Evolutionary conservation across 2,113 vertebrate species (phyloP).

Genomic region (Ictalurus furcatus): DNA sequence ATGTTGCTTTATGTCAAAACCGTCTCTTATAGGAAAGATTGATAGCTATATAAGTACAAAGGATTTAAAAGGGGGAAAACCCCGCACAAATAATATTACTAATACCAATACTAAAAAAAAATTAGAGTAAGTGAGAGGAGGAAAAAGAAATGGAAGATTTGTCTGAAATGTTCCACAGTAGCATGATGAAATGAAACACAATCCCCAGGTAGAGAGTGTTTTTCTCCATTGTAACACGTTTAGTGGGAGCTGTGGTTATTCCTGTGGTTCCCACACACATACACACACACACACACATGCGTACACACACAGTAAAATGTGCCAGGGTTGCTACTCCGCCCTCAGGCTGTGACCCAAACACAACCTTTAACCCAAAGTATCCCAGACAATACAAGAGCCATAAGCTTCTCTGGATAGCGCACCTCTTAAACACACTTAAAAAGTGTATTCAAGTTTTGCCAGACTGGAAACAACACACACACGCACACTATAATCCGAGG

Average conservation of each 20-base stretch:
- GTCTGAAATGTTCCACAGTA: constrained; percentile 13
- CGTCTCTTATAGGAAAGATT: constrained; percentile 63
- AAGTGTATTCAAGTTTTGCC: constrained; percentile 31
- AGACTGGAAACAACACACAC: not conserved
- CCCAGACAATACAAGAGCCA: constrained; percentile 51
- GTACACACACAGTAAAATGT: constrained; percentile 44
- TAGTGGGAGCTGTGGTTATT: constrained; percentile 12
- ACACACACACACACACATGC: constrained; percentile 22
- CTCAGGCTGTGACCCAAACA: constrained; percentile 65
- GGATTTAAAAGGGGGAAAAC: not conserved
- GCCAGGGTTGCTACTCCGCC: constrained; percentile 56
- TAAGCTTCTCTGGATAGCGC: constrained; percentile 3
- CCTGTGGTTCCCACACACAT: constrained; percentile 45
- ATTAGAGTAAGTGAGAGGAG: not conserved
- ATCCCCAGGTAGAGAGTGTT: constrained; percentile 12
- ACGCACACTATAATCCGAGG: constrained; percentile 46
- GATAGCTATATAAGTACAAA: constrained; percentile 50
- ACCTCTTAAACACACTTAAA: constrained; percentile 30
- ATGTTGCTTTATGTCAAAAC: constrained; percentile 56
- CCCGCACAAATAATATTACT: not conserved
- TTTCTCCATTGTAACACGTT: not conserved
- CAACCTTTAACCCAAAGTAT: constrained; percentile 68
- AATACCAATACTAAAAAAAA: not conserved
- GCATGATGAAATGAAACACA: not conserved
- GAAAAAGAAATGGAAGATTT: constrained; percentile 51